Base-by-base conservation (phyloP, 2,113 vertebrate species). In the Salvelinus sp. region DNA sequence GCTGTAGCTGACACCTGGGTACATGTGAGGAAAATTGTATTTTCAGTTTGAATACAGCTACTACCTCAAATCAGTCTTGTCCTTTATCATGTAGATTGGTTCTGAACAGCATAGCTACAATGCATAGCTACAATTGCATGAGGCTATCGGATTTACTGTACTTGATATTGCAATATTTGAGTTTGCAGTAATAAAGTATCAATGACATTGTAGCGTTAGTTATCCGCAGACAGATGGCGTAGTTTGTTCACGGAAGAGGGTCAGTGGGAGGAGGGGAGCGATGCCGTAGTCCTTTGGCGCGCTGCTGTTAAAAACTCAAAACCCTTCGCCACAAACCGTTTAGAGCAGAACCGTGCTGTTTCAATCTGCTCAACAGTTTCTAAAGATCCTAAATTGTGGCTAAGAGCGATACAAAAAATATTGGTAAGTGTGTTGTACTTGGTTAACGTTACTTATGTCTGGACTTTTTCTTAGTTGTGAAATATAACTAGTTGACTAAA, bases 41-140 rank as follows among this genome's bases (percentile, higher is more conserved):
- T 88, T 78, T 91, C 85, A 90, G 90, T 91, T 91, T 91, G 83
- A 92, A 93, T 93, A 92, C 91, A 93, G 90, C 86, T 91, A 91
- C 90, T 93, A 93, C 90, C 90, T 91, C 90, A n/a, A n/a, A 90
- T 44, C 76, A 77, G 67, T 9, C 6, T 79, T 2, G 68, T 73
- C 22, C 23, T n/a, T 78, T 60, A 16, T 65, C 4, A 14, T 38
- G 48, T 14, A 73, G 9, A 7, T 23, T 70, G 4, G 14, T 25
- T 63, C 20, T 22, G 23, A 63, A 63, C 48, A 54, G 12, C 50
- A 18, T 57, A 58, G 12, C 7, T 44, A 44, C 38, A 44, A 44
- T n/a, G 12, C 50, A 18, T 57, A 58, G 12, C 7, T 44, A 44
- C 38, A 44, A 44, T 1, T 25, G 13, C 13, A 28, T 10, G 48